phyloP scores from a whole-genome alignment of 2,888 invertebrate genomes.

The Gymnoscelis rufifasciata region DNA sequence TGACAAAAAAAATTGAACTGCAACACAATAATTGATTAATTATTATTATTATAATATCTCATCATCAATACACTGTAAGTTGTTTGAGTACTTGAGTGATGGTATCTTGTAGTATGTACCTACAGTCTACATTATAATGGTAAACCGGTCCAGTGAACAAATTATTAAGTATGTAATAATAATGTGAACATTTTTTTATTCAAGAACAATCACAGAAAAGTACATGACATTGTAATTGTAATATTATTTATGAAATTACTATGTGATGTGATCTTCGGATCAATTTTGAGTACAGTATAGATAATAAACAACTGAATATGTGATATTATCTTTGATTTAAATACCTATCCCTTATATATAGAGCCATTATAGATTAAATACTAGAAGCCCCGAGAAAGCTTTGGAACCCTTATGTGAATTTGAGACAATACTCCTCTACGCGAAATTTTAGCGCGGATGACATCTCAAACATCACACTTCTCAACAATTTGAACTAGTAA shows the following conservation, averaged over 20 bases:
- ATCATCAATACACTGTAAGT: conserved; percentile 75
- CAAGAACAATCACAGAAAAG: conserved; percentile 76
- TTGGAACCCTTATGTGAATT: background rate
- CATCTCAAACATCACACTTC: too few relatives aligned
- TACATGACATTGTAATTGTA: conserved; percentile 81
- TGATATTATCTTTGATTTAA: conserved; percentile 66
- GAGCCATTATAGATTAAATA: too few relatives aligned
- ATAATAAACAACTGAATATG: conserved; percentile 86
- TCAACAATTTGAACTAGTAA: too few relatives aligned
- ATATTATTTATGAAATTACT: conserved; percentile 82
- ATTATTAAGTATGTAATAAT: conserved; percentile 63
- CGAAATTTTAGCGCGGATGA: too few relatives aligned
- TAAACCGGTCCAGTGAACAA: conserved; percentile 79
- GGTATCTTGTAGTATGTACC: conserved; percentile 72
- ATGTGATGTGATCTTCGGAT: conserved; percentile 86
- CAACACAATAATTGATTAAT: conserved; percentile 73
- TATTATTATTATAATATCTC: conserved; percentile 57
- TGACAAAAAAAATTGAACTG: conserved; percentile 75
- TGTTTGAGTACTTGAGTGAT: conserved; percentile 69
- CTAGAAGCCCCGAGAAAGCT: too few relatives aligned
- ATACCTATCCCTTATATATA: background rate
- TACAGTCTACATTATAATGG: conserved; percentile 67
- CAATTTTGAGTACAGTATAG: conserved; percentile 87
- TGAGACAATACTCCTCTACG: too few relatives aligned
- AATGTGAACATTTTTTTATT: conserved; percentile 79